A percentile compares a stretch with the other conserved stretches of the same genome.
These are phyloP conservation scores for Epinephelus fuscoguttatus DNA, from an alignment of 2,113 vertebrate species.

Conservation along the genomic window DNA sequence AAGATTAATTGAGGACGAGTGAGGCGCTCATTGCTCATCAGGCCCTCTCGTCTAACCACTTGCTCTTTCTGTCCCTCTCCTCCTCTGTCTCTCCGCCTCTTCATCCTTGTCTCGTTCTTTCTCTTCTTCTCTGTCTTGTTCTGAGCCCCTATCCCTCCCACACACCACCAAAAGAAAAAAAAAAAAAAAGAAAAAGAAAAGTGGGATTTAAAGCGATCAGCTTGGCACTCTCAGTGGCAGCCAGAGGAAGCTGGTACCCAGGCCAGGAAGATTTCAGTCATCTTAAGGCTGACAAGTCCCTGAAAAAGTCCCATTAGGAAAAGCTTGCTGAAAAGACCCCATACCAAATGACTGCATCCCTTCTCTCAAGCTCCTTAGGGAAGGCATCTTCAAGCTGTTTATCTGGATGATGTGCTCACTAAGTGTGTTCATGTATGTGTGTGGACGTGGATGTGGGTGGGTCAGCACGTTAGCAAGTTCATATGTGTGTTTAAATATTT, in stretches of 20 bases:
- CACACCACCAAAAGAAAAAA: slow-evolving; percentile 36
- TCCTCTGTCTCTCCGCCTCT: slow-evolving; percentile 63
- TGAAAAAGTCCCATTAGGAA: slow-evolving; percentile 84
- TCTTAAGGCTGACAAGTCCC: slow-evolving; percentile 83
- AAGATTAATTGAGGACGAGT: slow-evolving; percentile 98
- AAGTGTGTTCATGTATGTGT: slow-evolving; percentile 56
- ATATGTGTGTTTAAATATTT: slow-evolving; percentile 27
- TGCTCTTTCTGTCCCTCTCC: slow-evolving; percentile 74
- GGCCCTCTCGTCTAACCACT: slow-evolving; percentile 85
- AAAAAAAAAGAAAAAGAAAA: slow-evolving; percentile 36
- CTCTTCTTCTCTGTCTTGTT: slow-evolving; percentile 72
- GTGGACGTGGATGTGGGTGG: slow-evolving; percentile 15
- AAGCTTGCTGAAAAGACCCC: slow-evolving; percentile 77
- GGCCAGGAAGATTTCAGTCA: slow-evolving; percentile 82
- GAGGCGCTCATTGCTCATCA: slow-evolving; percentile 96
- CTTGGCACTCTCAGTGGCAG: slow-evolving; percentile 73
- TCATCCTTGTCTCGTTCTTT: slow-evolving; percentile 80
- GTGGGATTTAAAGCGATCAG: slow-evolving; percentile 77
- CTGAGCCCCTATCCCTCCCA: slow-evolving; percentile 79
- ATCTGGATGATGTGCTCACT: slow-evolving; percentile 75
- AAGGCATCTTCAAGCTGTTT: slow-evolving; percentile 74
- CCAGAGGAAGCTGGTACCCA: slow-evolving; percentile 70
- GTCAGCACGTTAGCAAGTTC: slow-evolving; percentile 34
- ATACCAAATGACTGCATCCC: slow-evolving; percentile 73
- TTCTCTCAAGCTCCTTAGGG: slow-evolving; percentile 80